Conservation (phyloP, 2,113 vertebrate species). For the Suncus etruscus region DNA sequence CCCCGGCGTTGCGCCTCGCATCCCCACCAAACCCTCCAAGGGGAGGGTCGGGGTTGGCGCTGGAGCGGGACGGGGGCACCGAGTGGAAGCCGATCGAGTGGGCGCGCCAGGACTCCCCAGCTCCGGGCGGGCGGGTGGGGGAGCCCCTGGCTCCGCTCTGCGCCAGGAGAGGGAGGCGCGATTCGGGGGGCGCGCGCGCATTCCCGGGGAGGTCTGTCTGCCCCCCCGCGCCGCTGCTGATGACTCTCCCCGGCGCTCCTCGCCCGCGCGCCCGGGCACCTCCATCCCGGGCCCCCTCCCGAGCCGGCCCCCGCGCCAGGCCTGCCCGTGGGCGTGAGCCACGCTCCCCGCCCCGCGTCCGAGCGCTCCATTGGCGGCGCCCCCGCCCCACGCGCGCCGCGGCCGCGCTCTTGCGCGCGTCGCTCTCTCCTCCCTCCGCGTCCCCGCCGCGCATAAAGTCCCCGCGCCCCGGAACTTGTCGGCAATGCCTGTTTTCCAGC, state of each 20-base stretch:
- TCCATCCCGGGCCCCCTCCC: conserved; percentile 70
- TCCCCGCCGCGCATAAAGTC: conserved; percentile 87
- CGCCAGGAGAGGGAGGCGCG: conserved; percentile 28
- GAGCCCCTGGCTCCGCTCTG: conserved; percentile 60
- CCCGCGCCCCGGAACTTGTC: conserved; percentile 89
- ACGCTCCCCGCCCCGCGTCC: conserved; percentile 90
- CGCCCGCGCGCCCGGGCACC: conserved; percentile 83
- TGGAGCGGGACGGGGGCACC: conserved; percentile 34
- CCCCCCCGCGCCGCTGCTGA: conserved; percentile 62
- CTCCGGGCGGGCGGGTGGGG: conserved; percentile 46
- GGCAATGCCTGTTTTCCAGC: conserved; percentile 92
- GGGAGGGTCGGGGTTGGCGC: background rate
- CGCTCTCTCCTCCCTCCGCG: conserved; percentile 84
- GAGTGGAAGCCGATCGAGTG: conserved; percentile 74
- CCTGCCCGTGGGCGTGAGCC: conserved; percentile 91
- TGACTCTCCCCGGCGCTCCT: conserved; percentile 88
- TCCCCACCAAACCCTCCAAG: conserved; percentile 20
- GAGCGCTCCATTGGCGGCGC: conserved; percentile 92
- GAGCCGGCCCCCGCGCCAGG: conserved; percentile 92
- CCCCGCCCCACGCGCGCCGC: conserved; percentile 74
- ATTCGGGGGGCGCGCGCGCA: conserved; percentile 61
- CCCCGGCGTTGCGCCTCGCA: background rate
- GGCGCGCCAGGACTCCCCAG: conserved; percentile 74
- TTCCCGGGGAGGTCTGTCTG: conserved; percentile 63
- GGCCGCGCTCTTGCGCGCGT: conserved; percentile 65